Conservation (phyloP, 2,797 vertebrate genomes). For the Acrossocheilus fasciatus region DNA sequence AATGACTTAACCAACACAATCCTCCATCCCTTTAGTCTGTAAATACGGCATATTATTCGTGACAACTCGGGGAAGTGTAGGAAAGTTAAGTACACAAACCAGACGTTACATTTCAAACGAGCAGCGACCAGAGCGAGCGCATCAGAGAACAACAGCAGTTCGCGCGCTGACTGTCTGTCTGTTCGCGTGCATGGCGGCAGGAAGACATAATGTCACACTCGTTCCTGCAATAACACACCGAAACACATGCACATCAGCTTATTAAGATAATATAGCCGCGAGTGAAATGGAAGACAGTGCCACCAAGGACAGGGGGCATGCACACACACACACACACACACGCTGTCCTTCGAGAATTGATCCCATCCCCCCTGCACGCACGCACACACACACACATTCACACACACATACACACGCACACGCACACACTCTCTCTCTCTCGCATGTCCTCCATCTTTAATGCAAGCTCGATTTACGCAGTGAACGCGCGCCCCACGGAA, state of each 20-base stretch:
- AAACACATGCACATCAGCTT: neutral
- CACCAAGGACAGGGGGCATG: slow-evolving; percentile 67
- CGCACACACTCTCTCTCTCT: slow-evolving; percentile 62
- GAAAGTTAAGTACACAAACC: neutral
- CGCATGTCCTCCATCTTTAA: slow-evolving; percentile 88
- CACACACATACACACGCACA: slow-evolving; percentile 69
- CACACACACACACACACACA: slow-evolving; percentile 71
- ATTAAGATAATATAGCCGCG: slow-evolving; percentile 14
- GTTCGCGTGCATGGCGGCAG: slow-evolving; percentile 39
- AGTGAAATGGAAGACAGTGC: slow-evolving; percentile 55
- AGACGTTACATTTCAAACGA: slow-evolving; percentile 16
- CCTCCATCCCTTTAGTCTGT: neutral
- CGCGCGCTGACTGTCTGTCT: slow-evolving; percentile 18
- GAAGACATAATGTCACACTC: slow-evolving; percentile 36
- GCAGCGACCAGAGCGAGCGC: slow-evolving; percentile 14
- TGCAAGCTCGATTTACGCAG: slow-evolving; percentile 76
- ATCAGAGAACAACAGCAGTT: slow-evolving; percentile 48
- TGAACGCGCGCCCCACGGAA: slow-evolving; percentile 55
- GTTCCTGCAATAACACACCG: neutral
- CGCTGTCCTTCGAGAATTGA: slow-evolving; percentile 74
- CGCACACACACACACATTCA: slow-evolving; percentile 66
- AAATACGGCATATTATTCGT: neutral
- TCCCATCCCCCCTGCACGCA: slow-evolving; percentile 81
- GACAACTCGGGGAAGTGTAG: neutral
- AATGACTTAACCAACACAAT: neutral